phyloP scores from a whole-genome alignment of 2,797 vertebrate genomes.

The Syngnathus rostellatus region DNA sequence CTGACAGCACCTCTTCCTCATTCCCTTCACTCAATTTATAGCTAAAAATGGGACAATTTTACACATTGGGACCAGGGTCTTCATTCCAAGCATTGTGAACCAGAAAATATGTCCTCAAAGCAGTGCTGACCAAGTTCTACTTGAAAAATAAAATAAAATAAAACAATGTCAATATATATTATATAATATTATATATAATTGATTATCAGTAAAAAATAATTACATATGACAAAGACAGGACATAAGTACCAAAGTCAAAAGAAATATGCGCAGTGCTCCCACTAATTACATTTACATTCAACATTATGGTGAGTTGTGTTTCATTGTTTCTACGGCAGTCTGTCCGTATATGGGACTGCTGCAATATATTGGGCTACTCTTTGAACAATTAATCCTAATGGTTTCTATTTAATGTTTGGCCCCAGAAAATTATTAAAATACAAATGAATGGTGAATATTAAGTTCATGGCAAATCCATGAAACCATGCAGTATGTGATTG shows the following conservation, averaged over 20 bases:
- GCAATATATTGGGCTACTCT: not conserved
- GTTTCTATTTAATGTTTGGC: not conserved
- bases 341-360: not conserved
- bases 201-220: not conserved
- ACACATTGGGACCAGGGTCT: conserved; percentile 20
- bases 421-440: not conserved
- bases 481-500: too few relatives aligned
- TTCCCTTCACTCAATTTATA: conserved; percentile 47
- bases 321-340: not conserved
- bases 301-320: not conserved
- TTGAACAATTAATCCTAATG: not conserved
- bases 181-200: not conserved
- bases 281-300: too few relatives aligned
- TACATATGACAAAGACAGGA: not conserved
- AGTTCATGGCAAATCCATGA: too few relatives aligned
- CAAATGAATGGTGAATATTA: too few relatives aligned
- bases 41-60: conserved; percentile 31
- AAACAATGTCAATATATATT: not conserved
- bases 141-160: not conserved
- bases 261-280: too few relatives aligned
- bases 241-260: too few relatives aligned
- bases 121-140: too few relatives aligned
- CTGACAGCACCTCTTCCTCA: conserved; percentile 50
- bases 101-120: conserved; percentile 23
- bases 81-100: conserved; percentile 32